phyloP scores from a whole-genome alignment of 2,888 invertebrate species.

The Octonoba sinensis region DNA sequence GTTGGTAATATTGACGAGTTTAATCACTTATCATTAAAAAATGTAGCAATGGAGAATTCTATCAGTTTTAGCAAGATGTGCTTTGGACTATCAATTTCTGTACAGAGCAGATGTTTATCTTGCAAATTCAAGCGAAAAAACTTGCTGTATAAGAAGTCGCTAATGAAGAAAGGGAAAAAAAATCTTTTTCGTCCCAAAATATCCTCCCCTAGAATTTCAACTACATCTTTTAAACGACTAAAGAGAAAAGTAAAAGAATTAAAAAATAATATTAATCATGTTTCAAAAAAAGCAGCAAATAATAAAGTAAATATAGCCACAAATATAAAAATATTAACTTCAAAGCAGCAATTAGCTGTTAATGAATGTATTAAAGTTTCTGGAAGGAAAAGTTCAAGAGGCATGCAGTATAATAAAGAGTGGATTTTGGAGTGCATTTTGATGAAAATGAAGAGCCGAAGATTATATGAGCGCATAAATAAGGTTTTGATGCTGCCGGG shows the following conservation, averaged over 20 bases:
- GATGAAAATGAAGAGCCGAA: slow-evolving; percentile 15
- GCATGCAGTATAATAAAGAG: slow-evolving; percentile 6
- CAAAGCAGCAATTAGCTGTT: background rate
- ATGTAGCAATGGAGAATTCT: background rate
- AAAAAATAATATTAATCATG: background rate
- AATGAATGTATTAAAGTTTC: background rate
- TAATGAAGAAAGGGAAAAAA: background rate
- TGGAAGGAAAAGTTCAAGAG: background rate
- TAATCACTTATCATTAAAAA: background rate
- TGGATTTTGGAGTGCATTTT: slow-evolving; percentile 11
- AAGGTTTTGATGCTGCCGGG: slow-evolving; percentile 8
- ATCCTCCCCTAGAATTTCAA: background rate
- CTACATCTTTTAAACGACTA: background rate
- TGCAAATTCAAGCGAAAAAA: background rate
- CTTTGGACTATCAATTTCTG: background rate
- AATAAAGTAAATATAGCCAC: background rate
- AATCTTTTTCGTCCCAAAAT: background rate
- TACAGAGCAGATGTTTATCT: background rate
- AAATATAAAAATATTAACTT: background rate
- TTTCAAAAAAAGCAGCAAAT: background rate
- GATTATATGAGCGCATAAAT: slow-evolving; percentile 17
- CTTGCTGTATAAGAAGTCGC: background rate
- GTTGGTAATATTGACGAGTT: background rate
- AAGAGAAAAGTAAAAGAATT: background rate
- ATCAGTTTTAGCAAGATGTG: background rate